Conservation (phyloP, 2,888 invertebrate genomes). For the Lacanobia oleracea region DNA sequence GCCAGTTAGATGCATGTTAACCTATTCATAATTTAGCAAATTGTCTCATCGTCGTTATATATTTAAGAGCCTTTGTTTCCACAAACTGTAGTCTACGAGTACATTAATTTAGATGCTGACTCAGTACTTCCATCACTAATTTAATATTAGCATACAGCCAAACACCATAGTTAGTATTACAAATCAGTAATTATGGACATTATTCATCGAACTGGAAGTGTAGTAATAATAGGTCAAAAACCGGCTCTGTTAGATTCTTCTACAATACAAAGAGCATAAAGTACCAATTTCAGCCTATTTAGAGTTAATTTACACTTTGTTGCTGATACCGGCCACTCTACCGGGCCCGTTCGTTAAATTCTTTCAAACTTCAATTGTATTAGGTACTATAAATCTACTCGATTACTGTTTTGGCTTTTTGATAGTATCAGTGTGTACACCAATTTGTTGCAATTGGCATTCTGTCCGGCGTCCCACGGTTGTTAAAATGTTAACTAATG, state of each 20-base stretch:
- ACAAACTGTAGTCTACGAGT: neutral
- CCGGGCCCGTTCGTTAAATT: neutral
- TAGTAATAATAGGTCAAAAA: slow-evolving; percentile 5
- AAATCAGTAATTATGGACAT: slow-evolving; percentile 17
- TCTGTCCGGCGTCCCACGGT: neutral
- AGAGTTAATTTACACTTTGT: slow-evolving; percentile 22
- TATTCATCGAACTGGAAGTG: slow-evolving; percentile 19
- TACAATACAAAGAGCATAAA: slow-evolving; percentile 3
- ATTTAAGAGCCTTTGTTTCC: slow-evolving; percentile 6
- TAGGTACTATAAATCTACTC: neutral
- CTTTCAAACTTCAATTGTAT: neutral
- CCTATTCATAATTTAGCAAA: neutral
- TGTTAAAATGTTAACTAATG: neutral
- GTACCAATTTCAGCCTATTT: slow-evolving; percentile 25
- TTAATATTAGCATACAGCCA: neutral
- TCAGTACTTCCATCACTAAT: slow-evolving; percentile 20
- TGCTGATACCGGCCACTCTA: neutral
- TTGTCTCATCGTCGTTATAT: slow-evolving; percentile 4
- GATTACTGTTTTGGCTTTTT: neutral
- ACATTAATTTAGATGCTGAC: slow-evolving; percentile 23
- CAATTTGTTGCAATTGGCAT: neutral
- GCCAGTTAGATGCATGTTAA: neutral
- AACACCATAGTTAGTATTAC: neutral
- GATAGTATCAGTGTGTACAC: neutral
- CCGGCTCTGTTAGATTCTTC: slow-evolving; percentile 6